Evolutionary conservation across 2,888 invertebrate genomes (phyloP), one percentile per base, ranked within the genome.

Genomic region (Mimas tiliae): DNA sequence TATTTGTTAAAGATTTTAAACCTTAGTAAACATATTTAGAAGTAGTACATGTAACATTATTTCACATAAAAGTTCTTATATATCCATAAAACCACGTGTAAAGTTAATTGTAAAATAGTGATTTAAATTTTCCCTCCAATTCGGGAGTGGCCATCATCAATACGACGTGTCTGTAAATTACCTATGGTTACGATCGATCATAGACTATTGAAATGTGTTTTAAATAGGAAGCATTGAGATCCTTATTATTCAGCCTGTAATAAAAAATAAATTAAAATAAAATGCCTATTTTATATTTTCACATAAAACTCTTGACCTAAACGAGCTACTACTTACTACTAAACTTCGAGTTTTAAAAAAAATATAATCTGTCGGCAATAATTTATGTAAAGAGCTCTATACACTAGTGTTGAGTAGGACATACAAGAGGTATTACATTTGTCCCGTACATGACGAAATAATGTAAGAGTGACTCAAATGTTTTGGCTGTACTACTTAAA

Each of bases 91-190:
- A 48, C 45, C 33, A 21, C 6, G 0, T 4, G 16, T 11, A 62
- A 1, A 34, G 50, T 12, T 38, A 48, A n/a, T 27, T 19, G 7
- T 7, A 27, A 48, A 48, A 58, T 67, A 45, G 42, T 48, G 42
- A 68, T 89, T 92, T 78, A 75, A 89, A 90, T 65, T 68, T 86
- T 92, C 85, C 89, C 93, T 82, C 93, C 81, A 79, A 84, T 82
- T 82, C 85, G 90, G 91, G 93, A 93, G 91, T 88, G 93, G 92
- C 88, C 87, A 84, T 83, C 85, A 87, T 91, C 89, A 87, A 89
- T 90, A 90, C 87, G 84, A 90, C 91, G 91, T 91, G 91, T 91
- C 89, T 90, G 80, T 85, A 81, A 42, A 67, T 73, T 83, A 79
- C 86, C 81, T 89, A 86, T 89, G 85, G 72, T 76, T 69, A 78